Base-by-base conservation (phyloP, 2,797 vertebrate species). In the Leptatherina wallacei region DNA sequence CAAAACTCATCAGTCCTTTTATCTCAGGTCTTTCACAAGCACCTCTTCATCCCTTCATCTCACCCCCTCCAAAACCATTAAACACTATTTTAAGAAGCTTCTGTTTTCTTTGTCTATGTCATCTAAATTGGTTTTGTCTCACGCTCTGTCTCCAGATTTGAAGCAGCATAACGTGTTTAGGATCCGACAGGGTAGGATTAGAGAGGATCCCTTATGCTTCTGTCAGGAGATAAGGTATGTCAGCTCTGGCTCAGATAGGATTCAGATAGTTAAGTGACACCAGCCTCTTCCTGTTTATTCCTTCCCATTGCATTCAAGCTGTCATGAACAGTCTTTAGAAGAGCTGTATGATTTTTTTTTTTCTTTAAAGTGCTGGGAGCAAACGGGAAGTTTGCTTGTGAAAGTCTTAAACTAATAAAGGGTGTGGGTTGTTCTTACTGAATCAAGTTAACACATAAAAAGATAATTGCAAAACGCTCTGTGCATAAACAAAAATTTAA, bases 161-260 rank as follows among this genome's bases (percentile, higher is more conserved):
- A 59, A 71, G 59, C 69, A 22, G 60, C n/a, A 13, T 12, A 55
- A 66, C 18, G 32, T 35, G 75, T 62, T 73, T 60, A 51, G 60
- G 69, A 72, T 62, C 62, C 42, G 38, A 71, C 68, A 24, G 44
- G 63, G 59, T 42, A 61, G 66, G 76, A 75, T 84, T 81, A 85
- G 22, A 66, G 60, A 67, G 73, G 65, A 61, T 88, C 51, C 64
- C 65, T 11, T 67, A 69, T 58, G 65, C 71, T 79, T 71, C 72
- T 75, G 65, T 67, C 49, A 54, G 58, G 56, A 86, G 78, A 86
- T 86, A 77, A 83, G 81, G 62, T 67, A 75, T 76, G 80, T 75
- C 80, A 78, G 62, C 55, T 58, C 35, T 29, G 65, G 73, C 77
- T 70, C 75, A 69, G 71, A 86, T 72, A 72, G 75, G 62, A 71